Base-by-base conservation (phyloP, 1,140 invertebrate species). In the Drosophila takahashii region DNA sequence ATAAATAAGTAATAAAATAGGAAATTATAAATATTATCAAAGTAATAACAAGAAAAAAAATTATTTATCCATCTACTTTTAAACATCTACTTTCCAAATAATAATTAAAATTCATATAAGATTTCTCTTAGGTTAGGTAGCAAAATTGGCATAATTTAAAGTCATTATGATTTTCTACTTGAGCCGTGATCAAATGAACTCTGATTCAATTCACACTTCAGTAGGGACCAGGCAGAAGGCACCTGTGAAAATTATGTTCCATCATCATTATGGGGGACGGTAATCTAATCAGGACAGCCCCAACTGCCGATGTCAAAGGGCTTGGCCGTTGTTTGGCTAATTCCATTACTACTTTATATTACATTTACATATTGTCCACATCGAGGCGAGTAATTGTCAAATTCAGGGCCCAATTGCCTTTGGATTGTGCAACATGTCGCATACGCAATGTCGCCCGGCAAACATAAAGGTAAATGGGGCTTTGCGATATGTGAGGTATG, bases 291-390 rank as follows among this genome's bases (percentile, higher is more conserved):
- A 71, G 34, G 34, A 36, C 44, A 60, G 26, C 9, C 34, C 26
- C 16, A 61, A 44, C 29, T 65, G 60, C 9, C 15, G 45, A 10
- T 70, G 61, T 73, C 61, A 60, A 60, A 51, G 74, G 18, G 41
- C 44, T 37, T 11, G 26, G 22, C 74, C 41, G 45, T 71, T 71
- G 64, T 58, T 58, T 45, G 22, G 32, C 22, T 77, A 85, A 86
- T 81, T 81, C 42, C 47, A 86, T 84, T 86, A 41, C 34, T 41
- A 41, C 44, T 61, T 42, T 56, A 62, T 79, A 79, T 79, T 79
- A 58, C 57, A 79, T 83, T 84, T 70, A 41, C 62, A 65, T 69
- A 45, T 4, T 29, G 56, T 22, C 16, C 32, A 16, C 64, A 16
- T 10, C 34, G 26, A 22, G 64, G 16, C 45, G 29, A 11, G 60